These are phyloP conservation scores for Macroramphosus scolopax DNA, from an alignment of 2,797 vertebrate genomes.

Conservation along the genomic window DNA sequence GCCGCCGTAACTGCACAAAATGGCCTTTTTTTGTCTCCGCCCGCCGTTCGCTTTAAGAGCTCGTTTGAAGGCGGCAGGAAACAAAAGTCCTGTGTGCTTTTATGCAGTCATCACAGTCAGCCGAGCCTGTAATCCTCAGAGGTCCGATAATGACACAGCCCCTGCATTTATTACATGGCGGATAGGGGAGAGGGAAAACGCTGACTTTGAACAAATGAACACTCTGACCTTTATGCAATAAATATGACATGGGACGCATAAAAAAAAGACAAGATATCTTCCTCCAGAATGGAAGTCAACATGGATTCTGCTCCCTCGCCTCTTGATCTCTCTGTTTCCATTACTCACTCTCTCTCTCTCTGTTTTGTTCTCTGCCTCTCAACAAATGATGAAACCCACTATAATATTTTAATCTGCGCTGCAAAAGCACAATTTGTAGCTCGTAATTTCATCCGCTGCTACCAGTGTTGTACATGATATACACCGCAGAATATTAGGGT, in stretches of 20 bases:
- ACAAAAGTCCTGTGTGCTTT: conserved; percentile 81
- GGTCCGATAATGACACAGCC: conserved; percentile 84
- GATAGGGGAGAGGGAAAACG: conserved; percentile 80
- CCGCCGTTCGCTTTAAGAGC: conserved; percentile 67
- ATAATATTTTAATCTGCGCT: conserved; percentile 28
- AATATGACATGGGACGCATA: conserved; percentile 90
- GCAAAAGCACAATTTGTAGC: conserved; percentile 26
- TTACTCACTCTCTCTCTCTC: conserved; percentile 12
- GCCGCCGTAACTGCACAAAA: conserved; percentile 42
- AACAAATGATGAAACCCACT: conserved; percentile 47
- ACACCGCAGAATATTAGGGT: conserved; percentile 10
- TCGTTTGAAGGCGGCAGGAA: conserved; percentile 74
- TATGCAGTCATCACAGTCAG: conserved; percentile 84
- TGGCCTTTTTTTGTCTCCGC: conserved; percentile 59
- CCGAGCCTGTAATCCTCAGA: conserved; percentile 84
- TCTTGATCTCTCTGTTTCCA: conserved; percentile 41
- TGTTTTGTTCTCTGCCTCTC: conserved; percentile 11
- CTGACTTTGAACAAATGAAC: conserved; percentile 89
- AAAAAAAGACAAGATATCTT: conserved; percentile 91
- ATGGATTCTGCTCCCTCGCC: conserved; percentile 79
- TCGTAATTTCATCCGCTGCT: conserved; percentile 12
- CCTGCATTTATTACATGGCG: conserved; percentile 85
- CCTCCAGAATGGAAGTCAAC: conserved; percentile 89
- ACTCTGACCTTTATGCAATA: conserved; percentile 90
- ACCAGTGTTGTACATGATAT: conserved; percentile 1